Percentiles rank a stretch among this genome's conserved stretches.
phyloP scores from a whole-genome alignment of 2,888 invertebrate genomes.

The Mylabris sibirica region DNA sequence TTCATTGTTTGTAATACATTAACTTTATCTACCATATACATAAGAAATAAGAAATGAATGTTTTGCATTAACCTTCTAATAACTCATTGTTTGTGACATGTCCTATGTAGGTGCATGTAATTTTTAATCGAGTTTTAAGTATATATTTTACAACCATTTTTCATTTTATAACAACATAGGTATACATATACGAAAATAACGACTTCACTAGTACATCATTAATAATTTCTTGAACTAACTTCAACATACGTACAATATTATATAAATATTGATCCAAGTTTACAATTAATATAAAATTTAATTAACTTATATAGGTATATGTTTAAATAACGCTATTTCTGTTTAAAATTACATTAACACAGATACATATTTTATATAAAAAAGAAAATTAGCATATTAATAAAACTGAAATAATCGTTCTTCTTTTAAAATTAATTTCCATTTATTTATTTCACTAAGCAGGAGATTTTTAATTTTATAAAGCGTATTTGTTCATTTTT shows the following conservation, averaged over 20 bases:
- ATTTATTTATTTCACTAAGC: background rate
- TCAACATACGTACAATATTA: background rate
- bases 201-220: background rate
- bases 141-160: constrained; percentile 7
- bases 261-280: background rate
- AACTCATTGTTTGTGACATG: constrained; percentile 4
- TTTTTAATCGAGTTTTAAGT: constrained; percentile 13
- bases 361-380: background rate
- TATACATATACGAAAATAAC: background rate
- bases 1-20: constrained; percentile 8
- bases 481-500: background rate
- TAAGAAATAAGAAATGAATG: background rate
- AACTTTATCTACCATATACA: background rate
- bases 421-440: background rate
- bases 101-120: constrained; percentile 9
- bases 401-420: background rate
- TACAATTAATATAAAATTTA: constrained; percentile 1
- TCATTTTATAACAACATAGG: constrained; percentile 4
- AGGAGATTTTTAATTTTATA: constrained; percentile 1
- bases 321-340: background rate
- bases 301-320: constrained; percentile 4
- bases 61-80: constrained; percentile 1
- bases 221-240: constrained; percentile 6
- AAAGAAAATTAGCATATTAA: background rate
- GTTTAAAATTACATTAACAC: background rate